Conservation (phyloP, 1,140 invertebrate genomes). For the Thaumatotibia leucotreta region DNA sequence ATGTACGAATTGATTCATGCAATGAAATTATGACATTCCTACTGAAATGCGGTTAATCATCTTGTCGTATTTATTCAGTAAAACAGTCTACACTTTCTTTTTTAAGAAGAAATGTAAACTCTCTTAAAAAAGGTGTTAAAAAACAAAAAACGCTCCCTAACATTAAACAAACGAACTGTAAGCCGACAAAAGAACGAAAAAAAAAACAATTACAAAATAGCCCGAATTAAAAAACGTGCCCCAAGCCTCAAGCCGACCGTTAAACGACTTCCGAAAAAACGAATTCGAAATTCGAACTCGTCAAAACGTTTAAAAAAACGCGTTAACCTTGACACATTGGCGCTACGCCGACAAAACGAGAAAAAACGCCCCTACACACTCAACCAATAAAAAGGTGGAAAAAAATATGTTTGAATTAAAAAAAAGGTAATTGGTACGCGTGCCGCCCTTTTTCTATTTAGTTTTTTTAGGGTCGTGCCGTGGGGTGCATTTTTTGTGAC, state of each 20-base stretch:
- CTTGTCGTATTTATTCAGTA: too few species aligned
- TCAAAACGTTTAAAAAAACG: conserved; percentile 13
- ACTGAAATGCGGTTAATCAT: too few species aligned
- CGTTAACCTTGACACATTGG: conserved; percentile 14
- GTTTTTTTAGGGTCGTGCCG: conserved; percentile 35
- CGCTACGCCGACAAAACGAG: conserved; percentile 6
- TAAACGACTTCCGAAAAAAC: conserved; percentile 3
- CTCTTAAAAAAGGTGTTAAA: background rate
- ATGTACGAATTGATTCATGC: too few species aligned
- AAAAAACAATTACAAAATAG: background rate
- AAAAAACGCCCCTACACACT: conserved; percentile 45
- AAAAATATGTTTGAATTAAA: conserved; percentile 46
- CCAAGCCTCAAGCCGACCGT: background rate
- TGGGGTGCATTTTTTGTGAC: conserved; percentile 68
- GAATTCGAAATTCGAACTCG: background rate
- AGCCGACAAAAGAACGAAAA: background rate
- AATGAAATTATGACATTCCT: too few species aligned
- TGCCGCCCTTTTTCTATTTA: conserved; percentile 48
- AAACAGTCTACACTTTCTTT: too few species aligned
- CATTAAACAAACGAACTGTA: background rate
- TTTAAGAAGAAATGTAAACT: too few species aligned
- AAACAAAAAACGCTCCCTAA: background rate
- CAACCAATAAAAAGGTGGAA: conserved; percentile 65
- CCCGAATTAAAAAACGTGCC: background rate
- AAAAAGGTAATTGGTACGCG: conserved; percentile 67